phyloP scores from a whole-genome alignment of 2,888 invertebrate species.

The Crepidodera aurea region DNA sequence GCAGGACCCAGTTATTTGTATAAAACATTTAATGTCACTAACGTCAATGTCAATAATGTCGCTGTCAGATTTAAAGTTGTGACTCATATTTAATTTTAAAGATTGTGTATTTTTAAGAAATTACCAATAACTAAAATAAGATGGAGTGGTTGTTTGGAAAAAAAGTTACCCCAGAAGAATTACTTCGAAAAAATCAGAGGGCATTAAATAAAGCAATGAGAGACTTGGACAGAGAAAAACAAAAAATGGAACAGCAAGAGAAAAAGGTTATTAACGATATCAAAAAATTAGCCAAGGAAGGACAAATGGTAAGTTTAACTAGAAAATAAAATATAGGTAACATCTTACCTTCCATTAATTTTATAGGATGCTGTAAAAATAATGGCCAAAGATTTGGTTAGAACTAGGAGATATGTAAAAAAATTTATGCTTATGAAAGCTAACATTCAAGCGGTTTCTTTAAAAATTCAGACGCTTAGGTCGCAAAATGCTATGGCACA shows the following conservation, averaged over 20 bases:
- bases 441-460: conserved; percentile 96
- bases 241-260: conserved; percentile 98
- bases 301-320: conserved; percentile 85
- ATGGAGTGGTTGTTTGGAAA: conserved; percentile 98
- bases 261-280: conserved; percentile 98
- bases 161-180: conserved; percentile 95
- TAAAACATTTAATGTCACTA: too few relatives aligned
- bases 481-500: conserved; percentile 99
- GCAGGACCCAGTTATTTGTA: too few relatives aligned
- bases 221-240: conserved; percentile 89
- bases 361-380: conserved; percentile 96
- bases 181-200: conserved; percentile 97
- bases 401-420: conserved; percentile 93
- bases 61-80: background rate
- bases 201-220: conserved; percentile 98
- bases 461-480: conserved; percentile 96
- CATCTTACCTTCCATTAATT: background rate
- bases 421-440: conserved; percentile 99
- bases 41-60: background rate
- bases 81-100: conserved; percentile 14
- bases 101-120: background rate
- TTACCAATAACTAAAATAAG: conserved; percentile 37
- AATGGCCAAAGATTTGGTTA: conserved; percentile 98
- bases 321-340: background rate
- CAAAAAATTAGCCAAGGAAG: conserved; percentile 98